Percentiles rank a stretch among this genome's conserved stretches.
These are phyloP conservation scores for Hemaris fuciformis DNA, from an alignment of 2,888 invertebrate species.

Conservation along the genomic window DNA sequence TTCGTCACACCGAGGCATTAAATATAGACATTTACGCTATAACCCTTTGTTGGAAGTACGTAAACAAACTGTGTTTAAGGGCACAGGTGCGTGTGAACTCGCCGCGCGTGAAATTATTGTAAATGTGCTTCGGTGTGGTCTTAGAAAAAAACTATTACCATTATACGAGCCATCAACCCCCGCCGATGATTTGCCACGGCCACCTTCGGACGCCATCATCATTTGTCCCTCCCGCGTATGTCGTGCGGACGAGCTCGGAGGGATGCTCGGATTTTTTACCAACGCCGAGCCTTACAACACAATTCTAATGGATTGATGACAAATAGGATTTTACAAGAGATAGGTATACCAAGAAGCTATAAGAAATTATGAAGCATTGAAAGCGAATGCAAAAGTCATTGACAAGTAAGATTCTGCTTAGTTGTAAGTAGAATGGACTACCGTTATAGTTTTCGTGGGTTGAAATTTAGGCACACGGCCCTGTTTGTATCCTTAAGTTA, in stretches of 20 bases:
- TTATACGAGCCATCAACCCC: constrained; percentile 76
- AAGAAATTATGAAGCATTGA: too few relatives aligned
- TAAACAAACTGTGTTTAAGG: constrained; percentile 49
- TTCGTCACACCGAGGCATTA: constrained; percentile 19
- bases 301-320: too few relatives aligned
- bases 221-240: constrained; percentile 54
- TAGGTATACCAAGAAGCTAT: too few relatives aligned
- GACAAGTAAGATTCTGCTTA: too few relatives aligned
- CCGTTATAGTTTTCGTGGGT: too few relatives aligned
- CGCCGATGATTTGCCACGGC: constrained; percentile 66
- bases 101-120: constrained; percentile 76
- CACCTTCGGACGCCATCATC: constrained; percentile 61
- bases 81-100: constrained; percentile 72
- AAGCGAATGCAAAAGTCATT: too few relatives aligned
- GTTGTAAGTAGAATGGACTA: too few relatives aligned
- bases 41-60: constrained; percentile 44
- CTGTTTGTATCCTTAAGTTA: too few relatives aligned
- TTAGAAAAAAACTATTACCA: constrained; percentile 65
- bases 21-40: constrained; percentile 38
- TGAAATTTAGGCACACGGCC: too few relatives aligned
- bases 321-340: too few relatives aligned
- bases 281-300: too few relatives aligned
- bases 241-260: constrained; percentile 32
- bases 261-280: constrained; percentile 45
- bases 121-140: constrained; percentile 79